A percentile compares a stretch with the other conserved stretches of the same genome.
These are phyloP conservation scores for Pyrocephalus nanus DNA, from an alignment of 2,797 vertebrate genomes.

Conservation along the genomic window DNA sequence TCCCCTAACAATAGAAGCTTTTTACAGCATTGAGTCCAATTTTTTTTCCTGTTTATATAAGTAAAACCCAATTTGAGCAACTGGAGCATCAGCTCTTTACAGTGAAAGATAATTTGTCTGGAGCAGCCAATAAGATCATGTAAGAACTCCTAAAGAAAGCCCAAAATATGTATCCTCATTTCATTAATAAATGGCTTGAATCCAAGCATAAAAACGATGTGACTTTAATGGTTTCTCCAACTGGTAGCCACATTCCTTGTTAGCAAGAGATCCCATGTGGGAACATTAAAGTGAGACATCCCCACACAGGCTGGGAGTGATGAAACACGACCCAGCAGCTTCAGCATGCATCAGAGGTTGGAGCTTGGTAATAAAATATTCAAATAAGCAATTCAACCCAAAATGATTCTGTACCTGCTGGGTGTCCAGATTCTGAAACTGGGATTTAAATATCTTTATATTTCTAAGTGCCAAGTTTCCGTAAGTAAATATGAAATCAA, in stretches of 20 bases:
- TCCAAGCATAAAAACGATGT: constrained; percentile 12
- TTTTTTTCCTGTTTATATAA: constrained; percentile 33
- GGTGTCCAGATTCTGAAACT: constrained; percentile 1
- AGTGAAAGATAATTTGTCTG: constrained; percentile 10
- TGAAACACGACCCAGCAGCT: constrained; percentile 36
- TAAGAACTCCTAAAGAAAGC: constrained; percentile 43
- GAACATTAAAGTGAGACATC: constrained; percentile 32
- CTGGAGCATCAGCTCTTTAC: constrained; percentile 13
- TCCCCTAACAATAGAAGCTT: constrained; percentile 44
- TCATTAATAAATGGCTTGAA: constrained; percentile 44
- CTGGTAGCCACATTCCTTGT: constrained; percentile 43
- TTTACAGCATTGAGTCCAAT: not conserved
- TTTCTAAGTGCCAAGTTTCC: not conserved
- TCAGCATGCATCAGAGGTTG: not conserved
- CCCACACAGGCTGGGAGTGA: not conserved
- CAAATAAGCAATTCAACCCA: constrained; percentile 11
- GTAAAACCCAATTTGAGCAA: constrained; percentile 43
- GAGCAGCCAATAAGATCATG: not conserved
- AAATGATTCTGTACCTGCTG: not conserved
- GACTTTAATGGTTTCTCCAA: constrained; percentile 50
- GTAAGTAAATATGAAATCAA: not conserved
- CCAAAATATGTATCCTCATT: not conserved
- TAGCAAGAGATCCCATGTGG: not conserved
- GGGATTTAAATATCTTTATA: not conserved
- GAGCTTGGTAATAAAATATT: constrained; percentile 38